Conservation (phyloP, 2,797 vertebrate genomes). For the Pachyuromys duprasi region DNA sequence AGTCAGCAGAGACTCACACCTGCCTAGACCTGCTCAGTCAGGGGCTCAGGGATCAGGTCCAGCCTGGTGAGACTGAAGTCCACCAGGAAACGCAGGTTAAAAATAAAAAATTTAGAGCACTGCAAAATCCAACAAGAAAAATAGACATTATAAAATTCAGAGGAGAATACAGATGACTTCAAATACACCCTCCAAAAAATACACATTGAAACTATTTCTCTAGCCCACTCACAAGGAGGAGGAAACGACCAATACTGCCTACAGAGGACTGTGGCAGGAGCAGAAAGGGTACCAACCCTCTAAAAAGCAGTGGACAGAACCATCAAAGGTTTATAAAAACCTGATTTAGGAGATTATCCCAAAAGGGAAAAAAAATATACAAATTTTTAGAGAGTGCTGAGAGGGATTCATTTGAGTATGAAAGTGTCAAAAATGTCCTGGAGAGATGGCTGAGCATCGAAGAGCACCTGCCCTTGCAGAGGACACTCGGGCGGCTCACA, state of each 20-base stretch:
- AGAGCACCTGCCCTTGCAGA: not conserved
- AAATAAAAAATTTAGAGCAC: not conserved
- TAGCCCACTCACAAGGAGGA: not conserved
- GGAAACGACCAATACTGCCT: accelerated
- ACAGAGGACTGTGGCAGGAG: accelerated
- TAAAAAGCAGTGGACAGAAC: not conserved
- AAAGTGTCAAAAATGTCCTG: not conserved
- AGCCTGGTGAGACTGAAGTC: not conserved
- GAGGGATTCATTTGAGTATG: too few relatives aligned
- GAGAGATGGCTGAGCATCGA: not conserved
- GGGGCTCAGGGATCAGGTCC: not conserved
- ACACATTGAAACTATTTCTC: not conserved
- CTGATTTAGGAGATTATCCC: not conserved
- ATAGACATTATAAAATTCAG: not conserved
- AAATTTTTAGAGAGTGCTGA: not conserved
- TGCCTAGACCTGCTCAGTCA: not conserved
- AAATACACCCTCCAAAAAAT: not conserved
- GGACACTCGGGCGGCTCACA: not conserved
- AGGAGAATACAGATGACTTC: not conserved
- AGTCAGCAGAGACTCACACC: not conserved
- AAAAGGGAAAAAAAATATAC: not conserved
- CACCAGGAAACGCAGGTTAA: not conserved
- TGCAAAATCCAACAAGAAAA: too few relatives aligned
- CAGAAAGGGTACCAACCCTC: accelerated
- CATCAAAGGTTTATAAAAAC: not conserved